Evolutionary conservation across 2,888 invertebrate species (phyloP), one percentile per base, ranked within the genome.

Genomic region (Conus canariensis): DNA sequence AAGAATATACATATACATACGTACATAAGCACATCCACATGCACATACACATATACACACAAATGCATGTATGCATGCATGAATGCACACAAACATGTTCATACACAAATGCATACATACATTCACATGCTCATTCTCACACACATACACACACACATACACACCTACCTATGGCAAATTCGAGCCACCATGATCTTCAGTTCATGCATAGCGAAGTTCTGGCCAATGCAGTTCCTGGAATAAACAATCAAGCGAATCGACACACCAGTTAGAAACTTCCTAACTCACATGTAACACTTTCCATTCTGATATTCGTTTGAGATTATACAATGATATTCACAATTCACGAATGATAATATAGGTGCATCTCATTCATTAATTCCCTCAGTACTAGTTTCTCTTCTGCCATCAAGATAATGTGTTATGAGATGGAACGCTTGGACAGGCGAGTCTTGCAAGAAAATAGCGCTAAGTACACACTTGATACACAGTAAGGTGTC

Each of bases 131-230:
- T 3, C 30, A 80, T n/a, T n/a, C n/a, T n/a, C 77, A 70, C 70
- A 70, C 70, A 70, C 70, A 70, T n/a, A 77, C 77, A 77, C 77
- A 77, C 77, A 77, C 77, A 25, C 70, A 70, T n/a, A 25, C 77
- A 77, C 77, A 77, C 77, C n/a, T 91, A 94, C 87, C 94, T 93
- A 92, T 67, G 91, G 45, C 86, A 56, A 22, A 95, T 92, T 86
- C 93, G 92, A 14, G 94, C 94, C 30, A 95, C 60, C 8, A 94
- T 90, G 8, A 94, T 92, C 92, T 95, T 95, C 93, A 95, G 93
- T 88, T 95, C 95, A 92, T 95, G 91, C 94, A 95, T 93, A n/a
- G 95, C 95, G 93, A 95, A 95, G 85, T 94, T 93, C 90, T 95
- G 95, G 8, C 95, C 95, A 87, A 95, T 95, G 89, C 95, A 95